phyloP scores from a whole-genome alignment of 2,113 vertebrate species.

The Chloropsis cyanopogon region DNA sequence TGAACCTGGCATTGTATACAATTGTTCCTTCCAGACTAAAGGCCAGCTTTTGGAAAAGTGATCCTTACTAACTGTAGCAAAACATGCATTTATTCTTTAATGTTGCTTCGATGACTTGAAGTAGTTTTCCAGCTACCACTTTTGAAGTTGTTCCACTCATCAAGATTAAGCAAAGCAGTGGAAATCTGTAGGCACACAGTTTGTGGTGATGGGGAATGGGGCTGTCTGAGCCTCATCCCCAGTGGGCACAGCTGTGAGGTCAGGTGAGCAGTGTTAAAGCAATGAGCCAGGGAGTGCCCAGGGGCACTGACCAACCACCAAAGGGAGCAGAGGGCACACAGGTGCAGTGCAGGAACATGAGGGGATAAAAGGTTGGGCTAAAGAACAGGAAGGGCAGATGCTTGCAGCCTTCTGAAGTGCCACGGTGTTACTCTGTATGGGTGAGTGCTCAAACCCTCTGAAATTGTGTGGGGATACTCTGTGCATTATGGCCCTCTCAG shows the following conservation, averaged over 20 bases:
- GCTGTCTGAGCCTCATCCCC: neutral
- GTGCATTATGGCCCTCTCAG: fast-evolving
- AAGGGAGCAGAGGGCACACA: neutral
- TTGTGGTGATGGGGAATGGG: neutral
- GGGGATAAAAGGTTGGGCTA: neutral
- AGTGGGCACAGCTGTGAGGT: neutral
- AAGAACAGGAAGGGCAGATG: neutral
- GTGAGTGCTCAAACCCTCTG: neutral
- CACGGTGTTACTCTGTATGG: neutral
- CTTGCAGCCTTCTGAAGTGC: neutral
- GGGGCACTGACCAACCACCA: neutral
- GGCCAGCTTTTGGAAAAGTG: neutral
- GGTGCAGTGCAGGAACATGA: neutral
- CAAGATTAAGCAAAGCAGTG: neutral
- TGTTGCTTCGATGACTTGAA: neutral
- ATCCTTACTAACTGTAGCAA: neutral
- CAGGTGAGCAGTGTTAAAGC: too few relatives aligned
- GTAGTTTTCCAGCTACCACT: neutral
- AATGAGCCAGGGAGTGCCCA: neutral
- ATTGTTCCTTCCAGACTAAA: neutral
- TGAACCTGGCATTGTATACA: neutral
- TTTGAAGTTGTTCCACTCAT: neutral
- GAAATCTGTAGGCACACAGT: neutral
- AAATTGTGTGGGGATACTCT: neutral
- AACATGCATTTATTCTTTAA: neutral